These are phyloP conservation scores for Thymelicus acteon DNA, from an alignment of 2,888 invertebrate species.

Conservation along the genomic window DNA sequence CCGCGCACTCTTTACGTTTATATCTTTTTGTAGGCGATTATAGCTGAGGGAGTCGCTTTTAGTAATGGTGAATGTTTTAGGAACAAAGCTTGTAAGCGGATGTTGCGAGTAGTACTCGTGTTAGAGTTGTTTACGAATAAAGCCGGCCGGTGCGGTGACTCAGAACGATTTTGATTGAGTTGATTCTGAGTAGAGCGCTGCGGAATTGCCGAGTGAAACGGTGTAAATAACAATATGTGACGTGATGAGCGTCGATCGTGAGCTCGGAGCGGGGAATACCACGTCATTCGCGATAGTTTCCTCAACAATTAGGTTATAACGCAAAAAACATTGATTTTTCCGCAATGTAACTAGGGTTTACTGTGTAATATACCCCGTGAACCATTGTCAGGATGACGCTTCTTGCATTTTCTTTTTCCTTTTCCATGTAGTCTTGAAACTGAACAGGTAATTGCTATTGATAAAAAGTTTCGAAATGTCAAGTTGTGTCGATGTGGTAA, in stretches of 20 bases:
- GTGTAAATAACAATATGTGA: slow-evolving; percentile 56
- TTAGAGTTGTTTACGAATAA: slow-evolving; percentile 58
- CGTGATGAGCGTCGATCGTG: slow-evolving; percentile 44
- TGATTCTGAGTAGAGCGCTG: slow-evolving; percentile 56
- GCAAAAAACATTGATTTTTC: slow-evolving; percentile 6
- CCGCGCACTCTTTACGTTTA: slow-evolving; percentile 77
- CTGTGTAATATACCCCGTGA: background rate
- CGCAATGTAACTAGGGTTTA: background rate
- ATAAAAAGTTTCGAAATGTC: background rate
- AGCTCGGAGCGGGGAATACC: slow-evolving; percentile 66
- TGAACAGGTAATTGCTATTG: too few relatives aligned
- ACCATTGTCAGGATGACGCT: background rate
- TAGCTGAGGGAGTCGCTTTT: slow-evolving; percentile 7
- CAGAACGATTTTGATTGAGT: slow-evolving; percentile 60
- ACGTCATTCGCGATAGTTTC: slow-evolving; percentile 59
- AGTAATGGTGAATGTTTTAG: slow-evolving; percentile 32
- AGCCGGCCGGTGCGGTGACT: slow-evolving; percentile 53
- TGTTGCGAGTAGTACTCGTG: slow-evolving; percentile 20
- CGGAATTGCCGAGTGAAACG: slow-evolving; percentile 55
- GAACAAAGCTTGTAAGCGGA: slow-evolving; percentile 16
- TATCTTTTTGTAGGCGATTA: slow-evolving; percentile 62
- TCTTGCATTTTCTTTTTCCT: background rate
- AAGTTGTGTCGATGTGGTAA: too few relatives aligned
- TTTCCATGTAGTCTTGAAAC: too few relatives aligned
- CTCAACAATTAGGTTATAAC: slow-evolving; percentile 37